Conservation (phyloP, 2,797 vertebrate species). For the Molothrus aeneus region DNA sequence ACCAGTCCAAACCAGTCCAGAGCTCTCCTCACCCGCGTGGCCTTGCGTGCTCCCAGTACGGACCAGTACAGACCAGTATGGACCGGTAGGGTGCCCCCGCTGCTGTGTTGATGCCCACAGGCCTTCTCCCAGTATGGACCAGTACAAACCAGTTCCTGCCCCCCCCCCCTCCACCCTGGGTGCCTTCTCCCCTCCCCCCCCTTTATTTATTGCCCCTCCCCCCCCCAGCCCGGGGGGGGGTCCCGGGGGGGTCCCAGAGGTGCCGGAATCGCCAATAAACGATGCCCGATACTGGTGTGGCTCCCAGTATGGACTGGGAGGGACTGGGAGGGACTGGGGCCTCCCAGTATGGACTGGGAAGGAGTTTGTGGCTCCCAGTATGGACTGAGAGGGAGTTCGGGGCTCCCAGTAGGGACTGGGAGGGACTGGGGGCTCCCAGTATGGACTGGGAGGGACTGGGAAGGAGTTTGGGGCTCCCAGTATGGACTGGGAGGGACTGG, state of each 20-base stretch:
- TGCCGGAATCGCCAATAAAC: background rate
- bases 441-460: too few relatives aligned
- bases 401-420: too few relatives aligned
- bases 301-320: too few relatives aligned
- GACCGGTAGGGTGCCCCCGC: background rate
- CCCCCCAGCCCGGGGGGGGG: too few relatives aligned
- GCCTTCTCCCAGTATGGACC: background rate
- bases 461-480: too few relatives aligned
- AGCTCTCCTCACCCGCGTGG: background rate
- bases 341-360: too few relatives aligned
- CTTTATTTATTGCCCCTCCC: background rate
- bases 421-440: too few relatives aligned
- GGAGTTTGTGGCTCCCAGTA: too few relatives aligned
- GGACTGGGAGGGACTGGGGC: too few relatives aligned
- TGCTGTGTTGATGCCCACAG: background rate
- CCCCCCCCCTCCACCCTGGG: background rate
- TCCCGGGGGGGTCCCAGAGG: background rate
- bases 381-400: too few relatives aligned
- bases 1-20: background rate
- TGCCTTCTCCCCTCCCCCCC: background rate
- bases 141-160: background rate
- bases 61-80: background rate
- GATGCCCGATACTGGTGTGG: background rate
- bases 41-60: background rate
- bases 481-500: too few relatives aligned